A percentile compares a stretch with the other conserved stretches of the same genome.
Evolutionary conservation across 2,888 invertebrate species (phyloP).

Genomic region (Taenaris catops): DNA sequence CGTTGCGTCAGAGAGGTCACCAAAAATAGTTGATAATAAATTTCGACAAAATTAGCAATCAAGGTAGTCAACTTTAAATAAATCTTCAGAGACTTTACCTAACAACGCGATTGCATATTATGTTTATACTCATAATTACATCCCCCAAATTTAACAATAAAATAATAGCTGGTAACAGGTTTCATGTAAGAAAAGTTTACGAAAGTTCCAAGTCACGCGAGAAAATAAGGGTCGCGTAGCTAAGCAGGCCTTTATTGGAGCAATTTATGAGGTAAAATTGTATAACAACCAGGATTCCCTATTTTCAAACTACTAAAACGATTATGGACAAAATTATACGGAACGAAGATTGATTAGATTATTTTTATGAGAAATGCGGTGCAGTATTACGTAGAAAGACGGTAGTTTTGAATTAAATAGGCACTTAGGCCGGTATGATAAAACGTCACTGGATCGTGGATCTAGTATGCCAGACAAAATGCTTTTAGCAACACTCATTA

Average conservation of each 20-base stretch:
- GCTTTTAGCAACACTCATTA: too few species aligned
- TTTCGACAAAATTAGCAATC: too few species aligned
- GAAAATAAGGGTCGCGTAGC: conserved; percentile 15
- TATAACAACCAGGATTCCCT: conserved; percentile 9
- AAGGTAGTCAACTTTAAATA: too few species aligned
- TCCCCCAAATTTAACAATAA: conserved; percentile 16
- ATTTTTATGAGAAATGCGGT: background rate
- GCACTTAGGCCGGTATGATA: too few species aligned
- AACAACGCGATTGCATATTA: conserved; percentile 7
- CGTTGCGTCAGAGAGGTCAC: too few species aligned
- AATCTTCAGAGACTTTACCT: background rate
- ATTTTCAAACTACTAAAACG: conserved; percentile 7
- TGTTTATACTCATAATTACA: conserved; percentile 12
- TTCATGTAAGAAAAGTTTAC: conserved; percentile 17
- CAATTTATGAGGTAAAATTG: conserved; percentile 11
- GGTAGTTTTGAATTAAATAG: background rate
- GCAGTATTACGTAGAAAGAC: background rate
- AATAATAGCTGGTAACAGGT: conserved; percentile 16
- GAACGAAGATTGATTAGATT: conserved; percentile 9
- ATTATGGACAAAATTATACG: conserved; percentile 7
- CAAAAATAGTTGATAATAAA: too few species aligned
- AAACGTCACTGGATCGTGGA: too few species aligned
- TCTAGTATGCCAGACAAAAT: too few species aligned
- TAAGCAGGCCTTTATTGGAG: conserved; percentile 15
- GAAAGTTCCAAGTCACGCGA: conserved; percentile 23